Conservation (phyloP, 2,888 invertebrate species). For the Erebia palarica region DNA sequence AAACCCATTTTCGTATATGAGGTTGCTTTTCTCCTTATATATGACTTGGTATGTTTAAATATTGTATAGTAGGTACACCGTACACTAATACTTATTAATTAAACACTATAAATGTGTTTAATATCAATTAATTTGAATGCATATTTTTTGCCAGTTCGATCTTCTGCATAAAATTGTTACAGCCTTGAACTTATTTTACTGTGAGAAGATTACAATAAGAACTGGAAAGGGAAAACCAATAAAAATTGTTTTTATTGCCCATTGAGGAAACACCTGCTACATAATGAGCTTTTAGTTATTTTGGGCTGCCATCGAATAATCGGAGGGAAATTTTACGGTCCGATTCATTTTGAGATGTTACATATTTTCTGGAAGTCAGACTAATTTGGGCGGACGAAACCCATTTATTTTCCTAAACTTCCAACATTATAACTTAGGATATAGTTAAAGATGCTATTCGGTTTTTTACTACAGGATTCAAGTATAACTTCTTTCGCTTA, state of each 20-base stretch:
- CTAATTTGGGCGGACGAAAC: conserved; percentile 10
- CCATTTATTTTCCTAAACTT: neutral
- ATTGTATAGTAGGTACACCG: neutral
- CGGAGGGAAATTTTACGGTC: conserved; percentile 29
- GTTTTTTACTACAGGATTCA: too few species aligned
- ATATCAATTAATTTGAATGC: neutral
- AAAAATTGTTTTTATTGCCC: conserved; percentile 68
- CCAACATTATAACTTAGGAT: neutral
- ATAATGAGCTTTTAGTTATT: conserved; percentile 66
- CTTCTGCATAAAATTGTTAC: conserved; percentile 6
- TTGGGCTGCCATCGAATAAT: conserved; percentile 32
- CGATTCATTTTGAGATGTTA: conserved; percentile 15
- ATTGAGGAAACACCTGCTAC: conserved; percentile 66
- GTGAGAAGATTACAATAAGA: conserved; percentile 43
- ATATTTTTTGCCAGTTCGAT: neutral
- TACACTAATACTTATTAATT: neutral
- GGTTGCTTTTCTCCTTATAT: neutral
- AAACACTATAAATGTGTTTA: too few species aligned
- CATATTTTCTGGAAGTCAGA: neutral
- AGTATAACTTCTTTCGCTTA: too few species aligned
- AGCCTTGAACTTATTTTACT: conserved; percentile 16
- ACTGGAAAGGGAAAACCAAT: conserved; percentile 66
- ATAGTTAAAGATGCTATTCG: neutral
- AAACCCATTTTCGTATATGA: conserved; percentile 50
- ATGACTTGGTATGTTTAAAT: neutral